A percentile compares a stretch with the other conserved stretches of the same genome.
These are phyloP conservation scores for Helicoverpa assulta DNA, from an alignment of 2,888 invertebrate genomes.

Conservation along the genomic window DNA sequence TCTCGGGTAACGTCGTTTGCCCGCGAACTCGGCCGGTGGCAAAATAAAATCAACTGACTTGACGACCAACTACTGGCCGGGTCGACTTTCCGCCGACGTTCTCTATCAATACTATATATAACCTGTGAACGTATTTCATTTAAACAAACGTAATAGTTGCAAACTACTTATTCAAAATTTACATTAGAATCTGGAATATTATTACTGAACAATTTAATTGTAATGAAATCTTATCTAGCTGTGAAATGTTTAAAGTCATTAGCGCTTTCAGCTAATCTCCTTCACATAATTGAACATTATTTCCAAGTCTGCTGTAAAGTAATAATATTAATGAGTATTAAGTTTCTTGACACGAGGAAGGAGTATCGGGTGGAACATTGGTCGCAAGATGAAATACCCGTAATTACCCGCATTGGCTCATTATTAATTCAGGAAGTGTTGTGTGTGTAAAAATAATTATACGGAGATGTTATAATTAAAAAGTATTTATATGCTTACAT, in stretches of 20 bases:
- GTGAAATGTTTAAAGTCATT: slow-evolving; percentile 31
- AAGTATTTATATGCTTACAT: too few relatives aligned
- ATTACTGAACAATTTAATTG: slow-evolving; percentile 14
- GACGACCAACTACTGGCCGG: slow-evolving; percentile 61
- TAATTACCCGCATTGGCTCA: not conserved
- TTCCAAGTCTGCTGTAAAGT: slow-evolving; percentile 15
- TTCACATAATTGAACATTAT: slow-evolving; percentile 30
- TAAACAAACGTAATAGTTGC: slow-evolving; percentile 9
- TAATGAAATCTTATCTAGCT: slow-evolving; percentile 28
- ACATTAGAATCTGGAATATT: slow-evolving; percentile 1
- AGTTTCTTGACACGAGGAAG: slow-evolving; percentile 18
- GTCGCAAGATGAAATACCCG: not conserved
- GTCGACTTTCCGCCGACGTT: slow-evolving; percentile 36
- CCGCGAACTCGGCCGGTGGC: slow-evolving; percentile 73
- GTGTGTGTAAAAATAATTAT: not conserved
- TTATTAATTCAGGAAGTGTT: slow-evolving; percentile 1
- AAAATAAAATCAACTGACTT: slow-evolving; percentile 76
- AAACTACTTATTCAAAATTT: slow-evolving; percentile 27
- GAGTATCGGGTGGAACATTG: slow-evolving; percentile 9
- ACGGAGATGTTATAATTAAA: not conserved
- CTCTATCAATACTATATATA: slow-evolving; percentile 50
- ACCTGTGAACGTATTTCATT: slow-evolving; percentile 26
- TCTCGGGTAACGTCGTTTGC: slow-evolving; percentile 71
- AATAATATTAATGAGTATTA: slow-evolving; percentile 18
- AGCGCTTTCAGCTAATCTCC: slow-evolving; percentile 31